Evolutionary conservation across 2,113 vertebrate species (phyloP).

Genomic region (Neopipo cinnamomea): DNA sequence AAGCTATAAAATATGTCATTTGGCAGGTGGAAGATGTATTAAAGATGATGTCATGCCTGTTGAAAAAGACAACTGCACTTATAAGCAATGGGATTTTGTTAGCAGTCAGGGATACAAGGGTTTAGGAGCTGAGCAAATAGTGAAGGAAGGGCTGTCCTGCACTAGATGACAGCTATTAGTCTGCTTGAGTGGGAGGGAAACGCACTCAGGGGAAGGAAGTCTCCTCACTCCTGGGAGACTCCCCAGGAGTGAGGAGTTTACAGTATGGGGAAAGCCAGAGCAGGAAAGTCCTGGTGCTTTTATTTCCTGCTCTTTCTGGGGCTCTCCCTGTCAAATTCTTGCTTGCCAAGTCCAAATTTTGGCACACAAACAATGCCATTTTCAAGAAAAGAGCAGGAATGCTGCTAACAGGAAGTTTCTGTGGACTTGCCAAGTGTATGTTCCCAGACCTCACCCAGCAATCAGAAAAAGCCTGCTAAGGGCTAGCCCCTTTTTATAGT

Average conservation of each 20-base stretch:
- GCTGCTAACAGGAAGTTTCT: neutral
- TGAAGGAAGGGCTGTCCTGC: neutral
- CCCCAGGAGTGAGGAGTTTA: neutral
- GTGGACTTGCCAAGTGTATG: neutral
- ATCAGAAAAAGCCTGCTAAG: neutral
- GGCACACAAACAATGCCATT: neutral
- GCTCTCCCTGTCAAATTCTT: neutral
- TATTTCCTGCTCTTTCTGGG: neutral
- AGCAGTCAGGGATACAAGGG: neutral
- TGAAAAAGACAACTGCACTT: neutral
- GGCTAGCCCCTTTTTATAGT: constrained; percentile 10
- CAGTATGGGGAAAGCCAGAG: neutral
- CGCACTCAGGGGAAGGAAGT: neutral
- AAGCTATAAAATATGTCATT: neutral
- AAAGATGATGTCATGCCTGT: neutral
- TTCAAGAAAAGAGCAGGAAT: neutral
- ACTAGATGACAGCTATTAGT: neutral
- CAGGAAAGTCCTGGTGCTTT: neutral
- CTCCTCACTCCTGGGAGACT: neutral
- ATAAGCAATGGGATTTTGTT: neutral
- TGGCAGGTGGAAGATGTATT: neutral
- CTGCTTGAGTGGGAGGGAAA: neutral
- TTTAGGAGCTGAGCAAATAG: neutral
- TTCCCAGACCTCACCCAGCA: constrained; percentile 31
- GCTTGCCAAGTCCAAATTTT: neutral